Evolutionary conservation across 2,113 vertebrate species (phyloP).

Genomic region (Misgurnus anguillicaudatus): DNA sequence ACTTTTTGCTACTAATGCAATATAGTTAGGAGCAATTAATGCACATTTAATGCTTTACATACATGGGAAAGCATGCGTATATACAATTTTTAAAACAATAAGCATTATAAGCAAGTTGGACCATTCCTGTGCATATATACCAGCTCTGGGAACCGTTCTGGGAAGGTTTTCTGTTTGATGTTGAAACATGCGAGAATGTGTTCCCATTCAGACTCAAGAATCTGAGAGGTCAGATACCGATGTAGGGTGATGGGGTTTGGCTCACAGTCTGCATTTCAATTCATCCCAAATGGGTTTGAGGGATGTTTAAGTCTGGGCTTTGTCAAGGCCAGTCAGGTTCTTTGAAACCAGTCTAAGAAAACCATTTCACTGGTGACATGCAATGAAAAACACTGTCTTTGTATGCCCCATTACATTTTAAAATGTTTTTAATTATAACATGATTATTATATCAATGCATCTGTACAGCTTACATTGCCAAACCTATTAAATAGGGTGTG

Average conservation of each 20-base stretch:
- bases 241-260: background rate
- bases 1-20: background rate
- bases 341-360: too few species aligned
- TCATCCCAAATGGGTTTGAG: background rate
- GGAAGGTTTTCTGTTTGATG: background rate
- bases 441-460: too few species aligned
- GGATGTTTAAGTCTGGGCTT: too few species aligned
- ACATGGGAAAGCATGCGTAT: too few species aligned
- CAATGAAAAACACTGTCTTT: too few species aligned
- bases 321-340: too few species aligned
- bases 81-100: background rate
- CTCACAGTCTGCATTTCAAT: background rate
- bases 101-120: too few species aligned
- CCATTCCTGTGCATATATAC: background rate
- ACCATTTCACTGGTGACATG: too few species aligned
- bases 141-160: background rate
- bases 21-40: background rate
- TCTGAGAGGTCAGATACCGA: background rate
- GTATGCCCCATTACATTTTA: too few species aligned
- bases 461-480: too few species aligned
- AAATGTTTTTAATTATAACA: too few species aligned
- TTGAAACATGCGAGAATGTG: background rate
- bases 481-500: background rate
- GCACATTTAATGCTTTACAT: too few species aligned
- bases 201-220: background rate